Conservation (phyloP, 2,113 vertebrate genomes). For the Turdus rufiventris region DNA sequence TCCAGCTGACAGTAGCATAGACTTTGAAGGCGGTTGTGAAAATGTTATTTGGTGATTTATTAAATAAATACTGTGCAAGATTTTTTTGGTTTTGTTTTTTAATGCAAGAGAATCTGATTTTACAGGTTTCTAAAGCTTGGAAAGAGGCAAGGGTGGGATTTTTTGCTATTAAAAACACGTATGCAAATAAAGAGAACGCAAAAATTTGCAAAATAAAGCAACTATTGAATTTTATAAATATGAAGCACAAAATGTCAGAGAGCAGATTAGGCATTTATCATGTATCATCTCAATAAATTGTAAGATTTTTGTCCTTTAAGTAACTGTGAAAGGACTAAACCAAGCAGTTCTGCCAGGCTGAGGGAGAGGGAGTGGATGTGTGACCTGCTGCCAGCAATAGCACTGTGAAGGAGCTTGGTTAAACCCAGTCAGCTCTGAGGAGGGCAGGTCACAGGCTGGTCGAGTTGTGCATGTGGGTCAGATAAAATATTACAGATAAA, state of each 20-base stretch:
- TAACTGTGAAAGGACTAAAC: neutral
- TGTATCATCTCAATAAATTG: neutral
- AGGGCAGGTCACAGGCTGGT: neutral
- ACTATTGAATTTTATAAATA: neutral
- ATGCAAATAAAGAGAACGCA: neutral
- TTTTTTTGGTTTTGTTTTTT: neutral
- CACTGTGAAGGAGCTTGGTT: neutral
- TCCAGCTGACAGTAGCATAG: neutral
- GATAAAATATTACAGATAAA: neutral
- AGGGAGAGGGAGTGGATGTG: neutral
- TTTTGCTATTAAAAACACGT: neutral
- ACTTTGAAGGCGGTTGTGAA: neutral
- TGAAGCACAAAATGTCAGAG: neutral
- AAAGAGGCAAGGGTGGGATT: neutral
- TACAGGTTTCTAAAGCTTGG: neutral
- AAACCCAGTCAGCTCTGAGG: neutral
- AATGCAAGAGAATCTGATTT: neutral
- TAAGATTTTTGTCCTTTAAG: neutral
- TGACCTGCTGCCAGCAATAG: neutral
- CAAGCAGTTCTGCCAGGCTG: neutral
- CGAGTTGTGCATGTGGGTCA: neutral
- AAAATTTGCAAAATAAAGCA: neutral
- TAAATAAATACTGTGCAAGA: neutral
- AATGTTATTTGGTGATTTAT: neutral
- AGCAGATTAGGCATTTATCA: neutral